A percentile compares a stretch with the other conserved stretches of the same genome.
Conservation (phyloP, 2,113 vertebrate species). For the Pipa parva region DNA sequence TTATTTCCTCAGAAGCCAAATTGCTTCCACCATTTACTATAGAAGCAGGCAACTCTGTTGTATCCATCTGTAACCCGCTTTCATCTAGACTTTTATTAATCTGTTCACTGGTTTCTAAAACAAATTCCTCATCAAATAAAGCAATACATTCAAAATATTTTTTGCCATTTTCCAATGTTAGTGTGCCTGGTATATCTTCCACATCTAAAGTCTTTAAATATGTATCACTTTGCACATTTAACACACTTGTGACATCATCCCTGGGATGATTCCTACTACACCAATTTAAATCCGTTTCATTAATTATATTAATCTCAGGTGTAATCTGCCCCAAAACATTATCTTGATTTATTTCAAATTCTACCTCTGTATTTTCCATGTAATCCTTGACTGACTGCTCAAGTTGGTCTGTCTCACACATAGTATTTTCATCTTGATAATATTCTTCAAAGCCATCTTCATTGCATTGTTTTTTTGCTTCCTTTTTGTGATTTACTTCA, state of each 20-base stretch:
- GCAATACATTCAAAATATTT: neutral
- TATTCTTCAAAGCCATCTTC: constrained; percentile 52
- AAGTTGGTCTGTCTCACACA: constrained; percentile 37
- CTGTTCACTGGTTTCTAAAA: neutral
- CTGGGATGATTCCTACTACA: neutral
- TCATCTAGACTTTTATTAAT: neutral
- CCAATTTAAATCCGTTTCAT: neutral
- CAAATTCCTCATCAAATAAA: neutral
- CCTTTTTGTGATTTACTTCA: constrained; percentile 58
- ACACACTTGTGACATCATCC: constrained; percentile 17
- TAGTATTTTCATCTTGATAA: constrained; percentile 38
- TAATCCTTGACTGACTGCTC: constrained; percentile 38
- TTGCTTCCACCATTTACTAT: neutral
- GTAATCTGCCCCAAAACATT: constrained; percentile 22
- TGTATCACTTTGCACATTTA: constrained; percentile 12
- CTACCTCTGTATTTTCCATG: constrained; percentile 40
- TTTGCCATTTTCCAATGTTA: constrained; percentile 11
- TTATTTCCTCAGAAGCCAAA: neutral
- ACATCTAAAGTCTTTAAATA: constrained; percentile 16
- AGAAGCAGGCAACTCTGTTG: neutral
- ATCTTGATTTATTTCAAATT: constrained; percentile 34
- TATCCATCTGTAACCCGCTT: too few relatives aligned
- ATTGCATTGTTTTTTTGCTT: constrained; percentile 52
- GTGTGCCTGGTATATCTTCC: constrained; percentile 29
- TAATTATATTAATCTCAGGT: constrained; percentile 17